Evolutionary conservation across 1,140 invertebrate genomes (phyloP).

Genomic region (Orchestia grillus): DNA sequence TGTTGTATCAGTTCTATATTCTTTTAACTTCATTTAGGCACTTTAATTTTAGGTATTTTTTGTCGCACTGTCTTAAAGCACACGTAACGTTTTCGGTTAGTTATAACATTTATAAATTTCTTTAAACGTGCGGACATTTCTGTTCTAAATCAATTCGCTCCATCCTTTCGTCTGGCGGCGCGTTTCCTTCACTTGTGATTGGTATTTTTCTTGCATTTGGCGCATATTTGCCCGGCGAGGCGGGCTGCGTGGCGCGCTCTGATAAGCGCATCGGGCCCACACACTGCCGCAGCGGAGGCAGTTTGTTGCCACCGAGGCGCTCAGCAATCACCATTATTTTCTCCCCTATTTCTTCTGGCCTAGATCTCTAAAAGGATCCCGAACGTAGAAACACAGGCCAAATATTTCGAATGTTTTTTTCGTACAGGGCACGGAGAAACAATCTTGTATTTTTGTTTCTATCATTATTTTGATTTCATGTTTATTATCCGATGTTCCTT

Average conservation of each 20-base stretch:
- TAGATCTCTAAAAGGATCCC: neutral
- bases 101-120: too few relatives aligned
- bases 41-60: too few relatives aligned
- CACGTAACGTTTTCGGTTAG: too few relatives aligned
- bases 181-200: neutral
- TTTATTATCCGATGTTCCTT: neutral
- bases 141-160: too few relatives aligned
- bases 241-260: neutral
- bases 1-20: too few relatives aligned
- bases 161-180: too few relatives aligned
- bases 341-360: neutral
- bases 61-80: too few relatives aligned
- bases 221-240: neutral
- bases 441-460: neutral
- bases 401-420: neutral
- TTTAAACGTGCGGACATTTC: too few relatives aligned
- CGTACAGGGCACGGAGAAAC: neutral
- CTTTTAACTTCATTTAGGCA: too few relatives aligned
- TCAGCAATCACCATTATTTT: neutral
- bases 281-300: neutral
- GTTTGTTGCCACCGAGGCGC: neutral
- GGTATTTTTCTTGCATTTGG: neutral
- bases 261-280: neutral
- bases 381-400: neutral
- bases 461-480: neutral